Conservation (phyloP, 2,797 vertebrate genomes). For the Buphagus erythrorhynchus region DNA sequence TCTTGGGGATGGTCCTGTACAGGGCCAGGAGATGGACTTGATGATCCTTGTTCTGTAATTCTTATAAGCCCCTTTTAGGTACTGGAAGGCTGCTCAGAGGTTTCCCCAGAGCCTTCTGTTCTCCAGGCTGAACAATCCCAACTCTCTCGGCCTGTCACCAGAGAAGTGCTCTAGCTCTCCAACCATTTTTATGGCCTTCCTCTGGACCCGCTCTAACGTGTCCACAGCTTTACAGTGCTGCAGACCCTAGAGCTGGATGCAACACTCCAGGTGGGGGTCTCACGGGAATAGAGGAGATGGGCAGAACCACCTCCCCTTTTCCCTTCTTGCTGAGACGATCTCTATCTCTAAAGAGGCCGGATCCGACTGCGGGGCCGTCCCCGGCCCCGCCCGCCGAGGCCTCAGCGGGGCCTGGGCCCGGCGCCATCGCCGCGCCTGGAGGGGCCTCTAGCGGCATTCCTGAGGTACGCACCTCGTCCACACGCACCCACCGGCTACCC, state of each 20-base stretch:
- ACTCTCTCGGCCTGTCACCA: background rate
- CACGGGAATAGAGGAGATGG: accelerated
- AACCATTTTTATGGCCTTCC: background rate
- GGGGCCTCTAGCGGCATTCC: background rate
- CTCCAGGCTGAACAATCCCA: background rate
- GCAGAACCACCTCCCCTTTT: background rate
- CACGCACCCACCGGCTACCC: accelerated
- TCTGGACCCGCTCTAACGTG: background rate
- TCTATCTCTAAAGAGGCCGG: background rate
- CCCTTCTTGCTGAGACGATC: accelerated
- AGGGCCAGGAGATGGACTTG: background rate
- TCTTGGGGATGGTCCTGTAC: background rate
- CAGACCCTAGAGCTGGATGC: background rate
- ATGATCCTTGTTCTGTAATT: background rate
- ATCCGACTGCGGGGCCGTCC: accelerated
- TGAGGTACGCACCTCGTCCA: accelerated
- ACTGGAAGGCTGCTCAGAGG: background rate
- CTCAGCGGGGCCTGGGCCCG: background rate
- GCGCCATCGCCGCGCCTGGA: background rate
- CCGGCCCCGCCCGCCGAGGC: background rate
- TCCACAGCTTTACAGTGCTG: background rate
- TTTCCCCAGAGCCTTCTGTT: background rate
- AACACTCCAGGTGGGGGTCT: background rate
- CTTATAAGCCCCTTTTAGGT: background rate
- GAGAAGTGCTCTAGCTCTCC: background rate